Evolutionary conservation across 2,888 invertebrate species (phyloP).

Genomic region (Drosophila pegasa): DNA sequence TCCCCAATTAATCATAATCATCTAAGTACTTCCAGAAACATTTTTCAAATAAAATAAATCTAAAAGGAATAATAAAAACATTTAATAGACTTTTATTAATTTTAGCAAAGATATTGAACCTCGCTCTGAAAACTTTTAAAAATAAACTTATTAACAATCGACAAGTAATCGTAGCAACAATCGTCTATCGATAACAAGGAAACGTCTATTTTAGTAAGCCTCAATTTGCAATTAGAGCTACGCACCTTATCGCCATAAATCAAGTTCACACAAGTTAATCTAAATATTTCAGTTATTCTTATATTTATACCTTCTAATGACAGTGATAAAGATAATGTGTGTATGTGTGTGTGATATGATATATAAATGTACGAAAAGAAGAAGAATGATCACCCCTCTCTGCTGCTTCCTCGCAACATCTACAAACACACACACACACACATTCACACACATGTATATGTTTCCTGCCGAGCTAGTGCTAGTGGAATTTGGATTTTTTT

Average conservation of each 20-base stretch:
- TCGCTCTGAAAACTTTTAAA: too few relatives aligned
- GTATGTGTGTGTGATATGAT: neutral
- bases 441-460: neutral
- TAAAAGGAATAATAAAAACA: too few relatives aligned
- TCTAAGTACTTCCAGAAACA: too few relatives aligned
- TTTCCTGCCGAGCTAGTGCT: constrained; percentile 33
- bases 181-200: neutral
- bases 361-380: neutral
- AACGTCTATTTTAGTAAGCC: constrained; percentile 2
- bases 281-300: constrained; percentile 21
- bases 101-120: too few relatives aligned
- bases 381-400: constrained; percentile 12
- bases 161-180: neutral
- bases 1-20: too few relatives aligned
- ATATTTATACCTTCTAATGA: constrained; percentile 37
- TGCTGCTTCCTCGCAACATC: constrained; percentile 11
- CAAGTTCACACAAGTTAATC: constrained; percentile 27
- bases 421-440: neutral
- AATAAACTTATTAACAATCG: neutral
- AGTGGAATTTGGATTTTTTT: constrained; percentile 34
- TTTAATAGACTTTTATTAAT: too few relatives aligned
- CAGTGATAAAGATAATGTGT: constrained; percentile 1
- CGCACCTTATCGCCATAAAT: constrained; percentile 33
- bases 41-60: too few relatives aligned
- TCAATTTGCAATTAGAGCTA: constrained; percentile 10